These are phyloP conservation scores for Apeira syringaria DNA, from an alignment of 2,888 invertebrate genomes.

Conservation along the genomic window DNA sequence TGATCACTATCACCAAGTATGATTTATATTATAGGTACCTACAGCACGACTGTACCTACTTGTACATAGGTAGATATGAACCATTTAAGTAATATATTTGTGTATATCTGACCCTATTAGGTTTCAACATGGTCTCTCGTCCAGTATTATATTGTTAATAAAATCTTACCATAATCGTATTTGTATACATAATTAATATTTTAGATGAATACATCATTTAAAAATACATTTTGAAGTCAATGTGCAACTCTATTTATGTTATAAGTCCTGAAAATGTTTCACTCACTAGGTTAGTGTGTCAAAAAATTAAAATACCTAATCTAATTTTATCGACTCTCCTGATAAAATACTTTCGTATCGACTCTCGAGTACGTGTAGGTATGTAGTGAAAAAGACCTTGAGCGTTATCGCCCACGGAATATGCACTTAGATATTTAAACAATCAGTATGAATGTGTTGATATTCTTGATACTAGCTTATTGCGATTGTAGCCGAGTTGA, in stretches of 20 bases:
- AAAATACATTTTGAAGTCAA: too few species aligned
- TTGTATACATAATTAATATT: too few species aligned
- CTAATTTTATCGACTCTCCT: constrained; percentile 36
- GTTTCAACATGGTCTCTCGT: too few species aligned
- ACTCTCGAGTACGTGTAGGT: constrained; percentile 38
- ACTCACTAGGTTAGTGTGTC: constrained; percentile 40
- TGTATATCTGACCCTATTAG: too few species aligned
- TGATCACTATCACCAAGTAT: constrained; percentile 21
- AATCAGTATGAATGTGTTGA: constrained; percentile 52
- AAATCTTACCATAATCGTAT: too few species aligned
- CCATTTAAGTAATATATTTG: too few species aligned
- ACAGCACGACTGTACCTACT: too few species aligned
- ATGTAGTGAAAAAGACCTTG: constrained; percentile 61
- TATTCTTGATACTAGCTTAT: constrained; percentile 40
- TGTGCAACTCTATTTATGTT: too few species aligned
- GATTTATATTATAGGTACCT: constrained; percentile 32
- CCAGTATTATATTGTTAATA: too few species aligned
- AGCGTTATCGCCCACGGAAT: constrained; percentile 60
- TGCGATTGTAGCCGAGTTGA: constrained; percentile 29
- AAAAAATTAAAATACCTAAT: constrained; percentile 32
- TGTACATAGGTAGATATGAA: too few species aligned
- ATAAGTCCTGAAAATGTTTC: neutral
- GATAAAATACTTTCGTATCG: constrained; percentile 48
- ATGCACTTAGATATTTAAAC: constrained; percentile 61
- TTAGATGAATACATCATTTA: too few species aligned